Evolutionary conservation across 2,113 vertebrate genomes (phyloP).

Genomic region (Limanda limanda): DNA sequence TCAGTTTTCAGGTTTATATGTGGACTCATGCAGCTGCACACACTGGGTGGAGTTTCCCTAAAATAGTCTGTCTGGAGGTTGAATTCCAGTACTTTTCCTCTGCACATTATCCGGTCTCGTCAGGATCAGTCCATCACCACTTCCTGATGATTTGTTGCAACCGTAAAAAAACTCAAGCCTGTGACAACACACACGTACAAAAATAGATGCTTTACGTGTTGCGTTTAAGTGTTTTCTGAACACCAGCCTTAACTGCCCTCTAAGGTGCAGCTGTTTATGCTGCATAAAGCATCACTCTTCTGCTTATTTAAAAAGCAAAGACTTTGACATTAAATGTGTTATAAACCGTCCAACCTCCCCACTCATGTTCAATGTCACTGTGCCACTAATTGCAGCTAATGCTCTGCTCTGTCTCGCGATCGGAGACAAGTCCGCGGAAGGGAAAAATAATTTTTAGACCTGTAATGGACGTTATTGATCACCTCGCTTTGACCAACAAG

Average conservation of each 20-base stretch:
- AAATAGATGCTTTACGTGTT: neutral
- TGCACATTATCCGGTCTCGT: slow-evolving; percentile 8
- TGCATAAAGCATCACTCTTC: neutral
- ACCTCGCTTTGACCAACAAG: slow-evolving; percentile 13
- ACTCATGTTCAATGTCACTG: neutral
- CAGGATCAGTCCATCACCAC: neutral
- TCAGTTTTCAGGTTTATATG: slow-evolving; percentile 13
- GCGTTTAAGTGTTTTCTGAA: slow-evolving; percentile 1
- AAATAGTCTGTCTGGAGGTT: slow-evolving; percentile 43
- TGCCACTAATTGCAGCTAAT: slow-evolving; percentile 1
- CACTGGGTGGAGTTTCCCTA: slow-evolving; percentile 49
- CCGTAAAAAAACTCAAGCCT: neutral
- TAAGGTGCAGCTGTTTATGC: neutral
- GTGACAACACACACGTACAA: neutral
- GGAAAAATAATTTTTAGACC: slow-evolving; percentile 7
- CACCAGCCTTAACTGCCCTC: neutral
- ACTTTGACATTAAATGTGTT: neutral
- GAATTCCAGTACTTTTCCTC: slow-evolving; percentile 57
- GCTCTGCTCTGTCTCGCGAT: slow-evolving; percentile 9
- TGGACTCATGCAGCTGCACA: slow-evolving; percentile 24
- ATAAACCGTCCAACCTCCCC: neutral
- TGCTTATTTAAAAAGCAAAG: neutral
- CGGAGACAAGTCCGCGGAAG: slow-evolving; percentile 5
- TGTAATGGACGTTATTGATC: slow-evolving; percentile 24
- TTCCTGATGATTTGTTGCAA: slow-evolving; percentile 1